Evolutionary conservation across 2,888 invertebrate species (phyloP).

Genomic region (Horisme vitalbata): DNA sequence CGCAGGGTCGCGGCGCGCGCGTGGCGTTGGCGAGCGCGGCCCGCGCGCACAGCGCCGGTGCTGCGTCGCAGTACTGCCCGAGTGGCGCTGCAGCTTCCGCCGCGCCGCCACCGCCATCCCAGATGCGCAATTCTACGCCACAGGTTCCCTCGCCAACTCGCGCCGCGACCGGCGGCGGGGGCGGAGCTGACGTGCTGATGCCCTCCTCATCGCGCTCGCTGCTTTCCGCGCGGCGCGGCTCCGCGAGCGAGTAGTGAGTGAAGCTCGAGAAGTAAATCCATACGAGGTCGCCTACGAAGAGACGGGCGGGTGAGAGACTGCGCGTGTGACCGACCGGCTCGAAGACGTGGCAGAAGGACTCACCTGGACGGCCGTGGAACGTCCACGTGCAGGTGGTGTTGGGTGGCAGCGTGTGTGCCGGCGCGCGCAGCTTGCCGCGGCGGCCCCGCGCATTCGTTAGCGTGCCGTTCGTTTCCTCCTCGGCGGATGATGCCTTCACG

Average conservation of each 20-base stretch:
- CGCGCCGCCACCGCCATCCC: conserved; percentile 87
- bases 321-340: too few species aligned
- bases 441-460: conserved; percentile 82
- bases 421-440: conserved; percentile 89
- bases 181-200: conserved; percentile 30
- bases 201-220: conserved; percentile 74
- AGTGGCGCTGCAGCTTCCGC: conserved; percentile 70
- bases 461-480: conserved; percentile 72
- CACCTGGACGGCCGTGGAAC: conserved; percentile 88
- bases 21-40: conserved; percentile 88
- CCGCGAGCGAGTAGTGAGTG: conserved; percentile 88
- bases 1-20: conserved; percentile 90
- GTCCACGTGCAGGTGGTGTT: conserved; percentile 94
- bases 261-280: conserved; percentile 95
- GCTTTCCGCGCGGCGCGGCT: conserved; percentile 74
- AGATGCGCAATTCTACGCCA: conserved; percentile 87
- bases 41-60: conserved; percentile 92
- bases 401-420: conserved; percentile 92
- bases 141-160: conserved; percentile 59
- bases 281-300: conserved; percentile 85
- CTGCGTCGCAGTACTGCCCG: conserved; percentile 88
- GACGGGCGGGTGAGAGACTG: too few species aligned
- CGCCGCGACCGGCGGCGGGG: conserved; percentile 26
- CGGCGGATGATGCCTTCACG: conserved; percentile 88
- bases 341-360: conserved; percentile 2